A percentile compares a stretch with the other conserved stretches of the same genome.
phyloP scores from a whole-genome alignment of 2,888 invertebrate genomes.

The Lampropteryx suffumata region DNA sequence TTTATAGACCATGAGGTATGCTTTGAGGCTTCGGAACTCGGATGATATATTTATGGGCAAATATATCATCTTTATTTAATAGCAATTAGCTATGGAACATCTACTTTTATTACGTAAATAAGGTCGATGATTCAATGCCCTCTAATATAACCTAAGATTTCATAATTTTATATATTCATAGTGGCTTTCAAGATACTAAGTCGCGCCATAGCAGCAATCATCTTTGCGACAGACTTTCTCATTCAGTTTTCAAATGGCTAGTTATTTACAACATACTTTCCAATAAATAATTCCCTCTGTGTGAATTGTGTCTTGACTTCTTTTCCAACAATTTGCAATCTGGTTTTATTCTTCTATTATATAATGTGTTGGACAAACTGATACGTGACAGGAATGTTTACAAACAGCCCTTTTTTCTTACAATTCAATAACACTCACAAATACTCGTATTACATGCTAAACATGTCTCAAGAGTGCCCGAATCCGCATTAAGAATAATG shows the following conservation, averaged over 20 bases:
- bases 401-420: constrained; percentile 10
- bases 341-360: not conserved
- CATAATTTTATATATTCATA: not conserved
- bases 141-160: not conserved
- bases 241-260: constrained; percentile 29
- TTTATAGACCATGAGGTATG: constrained; percentile 13
- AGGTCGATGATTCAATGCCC: not conserved
- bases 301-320: constrained; percentile 29
- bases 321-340: constrained; percentile 18
- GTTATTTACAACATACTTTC: constrained; percentile 54
- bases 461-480: constrained; percentile 26
- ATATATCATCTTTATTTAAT: constrained; percentile 3
- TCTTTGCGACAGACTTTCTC: constrained; percentile 19
- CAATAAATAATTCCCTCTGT: constrained; percentile 42
- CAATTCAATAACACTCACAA: constrained; percentile 16
- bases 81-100: not conserved
- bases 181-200: not conserved
- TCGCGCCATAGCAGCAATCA: constrained; percentile 6
- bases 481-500: constrained; percentile 39
- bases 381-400: constrained; percentile 7
- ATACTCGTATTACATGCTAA: constrained; percentile 15
- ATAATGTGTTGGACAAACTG: constrained; percentile 15
- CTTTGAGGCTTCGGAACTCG: not conserved
- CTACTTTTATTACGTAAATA: not conserved
- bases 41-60: constrained; percentile 6